Base-by-base conservation (phyloP, 2,797 vertebrate species). In the Allobates femoralis region DNA sequence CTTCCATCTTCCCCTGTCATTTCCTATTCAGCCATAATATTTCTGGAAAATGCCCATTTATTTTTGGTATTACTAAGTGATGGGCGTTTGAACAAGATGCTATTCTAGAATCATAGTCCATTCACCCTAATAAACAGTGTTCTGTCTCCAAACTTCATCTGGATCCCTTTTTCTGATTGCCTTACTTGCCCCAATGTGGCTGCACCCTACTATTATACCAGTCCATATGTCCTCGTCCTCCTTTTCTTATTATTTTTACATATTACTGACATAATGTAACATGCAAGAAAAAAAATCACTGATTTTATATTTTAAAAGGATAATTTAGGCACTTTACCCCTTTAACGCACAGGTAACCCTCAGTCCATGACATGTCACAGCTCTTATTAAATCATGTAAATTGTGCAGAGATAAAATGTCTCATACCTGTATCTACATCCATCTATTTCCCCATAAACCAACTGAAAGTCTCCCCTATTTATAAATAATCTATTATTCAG, bases 161-260 rank as follows among this genome's bases (percentile, higher is more conserved):
- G 55, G 55, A 74, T 30, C 46, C 69, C 7, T 60, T 58, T 83
- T 46, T 46, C 55, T 11, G 3, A 75, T 74, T 83, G 81, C 69
- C 81, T 83, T 83, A 83, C 81, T 73, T 15, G 67, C 66, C 81
- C 81, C 67, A 41, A 12, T 58, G 81, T 46, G 67, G 81, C 81
- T 83, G 69, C 81, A 23, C 50, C 66, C 53, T 58, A 18, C 58
- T 28, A 50, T 23, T 53, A 23, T 67, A 41, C 67, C 53, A 46
- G 81, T 83, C 19, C n/a, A 81, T 34, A 6, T 58, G 34, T 73
- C 58, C 30, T 8, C 26, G 21, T 6, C 53, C 19, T 46, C 62
- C 26, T 51, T 51, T 18, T 34, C 5, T 80, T n/a, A 46, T 53
- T 15, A 3, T 23, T 46, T 23, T 16, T 15, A 50, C 19, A 14